Evolutionary conservation across 2,113 vertebrate species (phyloP), one percentile per base, ranked within the genome.

Genomic region (Fulica atra): DNA sequence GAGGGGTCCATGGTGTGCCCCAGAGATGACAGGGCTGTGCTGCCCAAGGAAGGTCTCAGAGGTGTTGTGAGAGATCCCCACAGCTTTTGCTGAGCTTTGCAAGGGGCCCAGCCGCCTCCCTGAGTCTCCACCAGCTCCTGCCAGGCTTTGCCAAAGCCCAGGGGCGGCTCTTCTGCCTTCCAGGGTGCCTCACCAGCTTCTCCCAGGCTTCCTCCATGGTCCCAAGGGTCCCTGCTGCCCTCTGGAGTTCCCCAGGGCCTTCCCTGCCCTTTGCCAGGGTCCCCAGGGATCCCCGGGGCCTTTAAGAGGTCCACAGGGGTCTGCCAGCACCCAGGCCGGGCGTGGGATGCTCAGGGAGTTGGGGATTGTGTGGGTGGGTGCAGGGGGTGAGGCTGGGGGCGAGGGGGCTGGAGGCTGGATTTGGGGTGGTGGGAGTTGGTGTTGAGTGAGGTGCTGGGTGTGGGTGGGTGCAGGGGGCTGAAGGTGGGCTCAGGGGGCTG

Each of bases 101-200:
- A 4, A 18, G 50, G 6, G 33, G 38, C 11, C 25, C 25, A 56
- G 19, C 31, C 51, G 35, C 59, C 46, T 51, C 36, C 73, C 44
- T 36, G 21, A 33, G 28, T 14, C 51, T n/a, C 23, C 5, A 2
- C n/a, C 29, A 26, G 23, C 51, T 56, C 21, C 38, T 26, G 53
- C 38, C 2, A 1, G 38, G 53, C 23, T 44, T 20, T 57, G 24
- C 40, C 10, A 2, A 46, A 3, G 7, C 19, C 16, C 2, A 4
- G 9, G 11, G 46, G 36, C n/a, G 31, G 44, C 66, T 24, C 3
- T 14, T 31, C 42, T 50, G 51, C 51, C 36, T 72, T 40, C 70
- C 51, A 54, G 10, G 26, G 19, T 38, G 18, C 38, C 20, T 6
- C 3, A 16, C 11, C 5, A 21, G 29, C 29, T 56, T 42, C 33